Base-by-base conservation (phyloP, 1,140 invertebrate genomes). In the Diachasmimorpha longicaudata region DNA sequence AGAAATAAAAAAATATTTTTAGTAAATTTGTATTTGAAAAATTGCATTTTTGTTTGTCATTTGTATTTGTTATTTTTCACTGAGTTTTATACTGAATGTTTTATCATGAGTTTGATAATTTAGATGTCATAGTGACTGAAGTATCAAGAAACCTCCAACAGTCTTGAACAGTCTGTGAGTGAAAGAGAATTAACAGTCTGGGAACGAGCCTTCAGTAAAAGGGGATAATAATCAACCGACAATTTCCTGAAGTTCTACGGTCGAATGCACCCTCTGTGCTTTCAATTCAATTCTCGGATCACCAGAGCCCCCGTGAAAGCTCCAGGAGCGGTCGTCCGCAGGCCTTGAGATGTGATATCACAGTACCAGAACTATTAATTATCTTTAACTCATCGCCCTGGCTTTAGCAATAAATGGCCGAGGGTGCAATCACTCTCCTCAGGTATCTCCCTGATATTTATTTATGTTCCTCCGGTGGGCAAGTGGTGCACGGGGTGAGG, bases 181-280 rank as follows among this genome's bases (percentile, higher is more conserved):
- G 25, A 70, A 14, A 25, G 42, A 69, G 75, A 76, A 76, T 44
- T 66, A 25, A 58, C 37, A 23, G 36, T n/a, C 31, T 63, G 74
- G n/a, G 25, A 71, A 39, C 16, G 67, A 69, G 66, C 42, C 42
- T n/a, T 16, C n/a, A 21, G 63, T 42, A 21, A 75, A 52, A 23
- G 69, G 37, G 42, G 58, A 66, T 73, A 11, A 70, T 42, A 71
- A 74, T 74, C 72, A 77, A 75, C 77, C 72, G 70, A 79, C 76
- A 85, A 85, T 85, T 85, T 85, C 82, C 83, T 83, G 79, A 48
- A 70, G 80, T 78, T 71, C 78, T 72, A 76, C 68, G 78, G 74
- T 70, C 69, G 77, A 69, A 52, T 78, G 74, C 46, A 36, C 69
- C 75, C 76, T 63, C 79, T 83, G 73, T 82, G 77, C 72, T 16